Evolutionary conservation across 2,113 vertebrate species (phyloP).

Genomic region (Scomber scombrus): DNA sequence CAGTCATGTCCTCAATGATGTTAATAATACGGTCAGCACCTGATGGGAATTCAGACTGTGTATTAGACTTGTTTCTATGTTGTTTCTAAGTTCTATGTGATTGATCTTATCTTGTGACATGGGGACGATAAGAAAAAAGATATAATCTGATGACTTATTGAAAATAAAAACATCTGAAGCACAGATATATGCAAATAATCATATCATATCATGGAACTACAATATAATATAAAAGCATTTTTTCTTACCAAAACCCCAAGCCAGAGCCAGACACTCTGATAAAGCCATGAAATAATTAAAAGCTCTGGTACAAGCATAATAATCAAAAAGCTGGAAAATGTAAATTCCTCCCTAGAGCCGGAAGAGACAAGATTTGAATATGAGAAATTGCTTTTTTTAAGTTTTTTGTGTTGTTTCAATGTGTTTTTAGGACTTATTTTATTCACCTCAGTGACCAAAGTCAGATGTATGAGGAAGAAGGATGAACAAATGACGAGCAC

Average conservation of each 20-base stretch:
- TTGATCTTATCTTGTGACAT: too few species aligned
- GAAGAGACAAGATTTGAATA: neutral
- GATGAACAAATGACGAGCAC: conserved; percentile 49
- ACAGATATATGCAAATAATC: too few species aligned
- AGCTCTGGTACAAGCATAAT: conserved; percentile 63
- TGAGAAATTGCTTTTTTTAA: too few species aligned
- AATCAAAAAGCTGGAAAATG: conserved; percentile 74
- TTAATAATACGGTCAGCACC: conserved; percentile 38
- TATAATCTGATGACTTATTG: too few species aligned
- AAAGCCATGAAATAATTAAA: conserved; percentile 61
- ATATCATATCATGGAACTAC: too few species aligned
- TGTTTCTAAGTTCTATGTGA: too few species aligned
- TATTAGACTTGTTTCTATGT: too few species aligned
- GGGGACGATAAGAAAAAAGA: too few species aligned
- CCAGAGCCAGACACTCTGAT: conserved; percentile 58
- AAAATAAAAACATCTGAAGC: too few species aligned
- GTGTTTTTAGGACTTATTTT: neutral
- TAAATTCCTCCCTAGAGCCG: conserved; percentile 70
- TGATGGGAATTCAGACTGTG: neutral
- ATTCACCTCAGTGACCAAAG: conserved; percentile 65
- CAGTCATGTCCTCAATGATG: conserved; percentile 62
- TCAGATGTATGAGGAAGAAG: conserved; percentile 50
- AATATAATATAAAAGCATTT: too few species aligned
- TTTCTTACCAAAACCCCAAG: conserved; percentile 74
- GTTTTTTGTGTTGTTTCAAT: too few species aligned